Base-by-base conservation (phyloP, 2,888 invertebrate genomes). In the Papilio elwesi region DNA sequence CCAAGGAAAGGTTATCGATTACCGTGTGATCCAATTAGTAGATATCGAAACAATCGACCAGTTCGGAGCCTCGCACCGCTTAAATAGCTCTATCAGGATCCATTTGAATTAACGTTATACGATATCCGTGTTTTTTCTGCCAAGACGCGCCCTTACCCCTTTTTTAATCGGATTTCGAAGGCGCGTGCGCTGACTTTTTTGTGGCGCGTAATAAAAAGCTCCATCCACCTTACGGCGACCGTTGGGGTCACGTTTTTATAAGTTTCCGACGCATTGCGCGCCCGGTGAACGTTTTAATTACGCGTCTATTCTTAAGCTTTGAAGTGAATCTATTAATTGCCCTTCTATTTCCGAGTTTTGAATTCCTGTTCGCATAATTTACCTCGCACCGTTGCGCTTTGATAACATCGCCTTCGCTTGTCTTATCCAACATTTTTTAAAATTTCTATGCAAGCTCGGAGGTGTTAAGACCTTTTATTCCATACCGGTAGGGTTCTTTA, bases 11-110 rank as follows among this genome's bases (percentile, higher is more conserved):
- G 89, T 92, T 91, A 93, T 93, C 92, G 93, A 92, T 93, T 91
- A 91, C 88, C 86, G 88, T 90, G 87, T 87, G 90, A 93, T 92
- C 93, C 92, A 93, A 93, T 93, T 93, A 93, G 93, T 90, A 86
- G 92, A 91, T 93, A 92, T 85, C 84, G 90, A 90, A 90, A 92
- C 91, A 92, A 92, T 90, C 89, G 89, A 62, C 78, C 80, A 84
- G 86, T 85, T 86, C 83, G 81, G 84, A 82, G 82, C 83, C 85
- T 87, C 88, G 87, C 85, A 87, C 87, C 86, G 78, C 78, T 86
- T 89, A 88, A 92, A 93, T 91, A 90, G 91, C 92, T 93, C 89
- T 92, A 93, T 93, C 92, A 89, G 87, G 85, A 86, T 89, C 87
- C 83, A 83, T 82, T 86, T 84, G 89, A 89, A 90, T 91, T 90